Conservation (phyloP, 2,888 invertebrate species). For the Apeira syringaria region DNA sequence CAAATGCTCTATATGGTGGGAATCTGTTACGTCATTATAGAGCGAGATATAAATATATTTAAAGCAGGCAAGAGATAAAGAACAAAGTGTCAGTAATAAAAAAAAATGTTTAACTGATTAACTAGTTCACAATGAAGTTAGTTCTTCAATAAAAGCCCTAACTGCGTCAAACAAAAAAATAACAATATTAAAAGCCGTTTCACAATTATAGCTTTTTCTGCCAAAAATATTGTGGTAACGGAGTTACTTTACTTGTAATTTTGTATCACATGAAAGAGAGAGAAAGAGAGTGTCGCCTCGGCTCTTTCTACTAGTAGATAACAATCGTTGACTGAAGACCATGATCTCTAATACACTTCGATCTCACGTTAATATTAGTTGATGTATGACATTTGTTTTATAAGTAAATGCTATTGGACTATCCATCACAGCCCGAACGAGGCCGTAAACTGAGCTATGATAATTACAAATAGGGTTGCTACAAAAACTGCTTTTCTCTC, state of each 20-base stretch:
- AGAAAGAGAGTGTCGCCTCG: background rate
- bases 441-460: too few species aligned
- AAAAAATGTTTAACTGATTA: too few species aligned
- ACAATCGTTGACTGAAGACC: constrained; percentile 63
- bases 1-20: too few species aligned
- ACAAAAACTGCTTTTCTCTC: too few species aligned
- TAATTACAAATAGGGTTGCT: too few species aligned
- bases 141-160: too few species aligned
- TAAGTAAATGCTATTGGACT: constrained; percentile 14
- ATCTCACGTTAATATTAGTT: constrained; percentile 69
- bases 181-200: constrained; percentile 1
- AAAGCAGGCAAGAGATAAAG: too few species aligned
- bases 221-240: constrained; percentile 47
- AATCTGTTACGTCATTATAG: too few species aligned
- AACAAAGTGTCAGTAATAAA: too few species aligned
- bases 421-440: too few species aligned
- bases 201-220: constrained; percentile 35
- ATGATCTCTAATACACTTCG: constrained; percentile 71
- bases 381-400: constrained; percentile 37
- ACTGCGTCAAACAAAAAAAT: background rate
- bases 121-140: too few species aligned
- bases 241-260: constrained; percentile 17
- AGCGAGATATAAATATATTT: too few species aligned
- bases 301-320: constrained; percentile 17
- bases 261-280: constrained; percentile 3